These are phyloP conservation scores for Sipha flava DNA, from an alignment of 1,140 invertebrate species.

Conservation along the genomic window DNA sequence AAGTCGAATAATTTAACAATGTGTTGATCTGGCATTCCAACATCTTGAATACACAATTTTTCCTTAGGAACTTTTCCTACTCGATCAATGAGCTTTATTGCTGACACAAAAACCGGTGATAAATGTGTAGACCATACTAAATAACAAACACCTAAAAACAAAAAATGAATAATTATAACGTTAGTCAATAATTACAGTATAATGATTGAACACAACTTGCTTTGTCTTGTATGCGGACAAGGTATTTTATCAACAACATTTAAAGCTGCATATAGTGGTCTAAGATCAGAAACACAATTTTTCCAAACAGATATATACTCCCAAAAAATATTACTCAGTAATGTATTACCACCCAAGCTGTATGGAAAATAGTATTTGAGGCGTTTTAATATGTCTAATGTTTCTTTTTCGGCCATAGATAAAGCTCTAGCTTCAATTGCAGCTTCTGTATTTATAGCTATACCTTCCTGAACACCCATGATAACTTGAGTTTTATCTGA, in stretches of 20 bases:
- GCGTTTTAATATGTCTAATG: constrained; percentile 45
- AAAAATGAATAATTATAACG: neutral
- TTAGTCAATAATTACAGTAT: neutral
- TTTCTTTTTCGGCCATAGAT: constrained; percentile 32
- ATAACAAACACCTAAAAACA: constrained; percentile 56
- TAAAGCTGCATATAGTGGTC: constrained; percentile 55
- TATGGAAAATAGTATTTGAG: constrained; percentile 71
- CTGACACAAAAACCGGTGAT: constrained; percentile 61
- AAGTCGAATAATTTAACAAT: constrained; percentile 60
- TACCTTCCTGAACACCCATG: constrained; percentile 32
- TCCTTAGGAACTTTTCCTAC: constrained; percentile 80
- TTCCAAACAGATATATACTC: constrained; percentile 80
- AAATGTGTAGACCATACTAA: constrained; percentile 79
- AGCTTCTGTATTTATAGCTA: constrained; percentile 33
- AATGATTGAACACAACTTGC: constrained; percentile 40
- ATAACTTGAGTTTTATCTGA: neutral
- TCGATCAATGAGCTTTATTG: constrained; percentile 75
- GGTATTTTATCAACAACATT: constrained; percentile 54
- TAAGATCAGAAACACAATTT: constrained; percentile 61
- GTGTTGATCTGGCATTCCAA: constrained; percentile 61
- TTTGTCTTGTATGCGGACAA: constrained; percentile 56
- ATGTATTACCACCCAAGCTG: constrained; percentile 65
- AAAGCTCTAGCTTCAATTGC: constrained; percentile 38
- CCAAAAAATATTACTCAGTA: constrained; percentile 81
- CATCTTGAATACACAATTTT: constrained; percentile 62